Conservation (phyloP, 2,888 invertebrate species). For the Ptychoptera albimana region DNA sequence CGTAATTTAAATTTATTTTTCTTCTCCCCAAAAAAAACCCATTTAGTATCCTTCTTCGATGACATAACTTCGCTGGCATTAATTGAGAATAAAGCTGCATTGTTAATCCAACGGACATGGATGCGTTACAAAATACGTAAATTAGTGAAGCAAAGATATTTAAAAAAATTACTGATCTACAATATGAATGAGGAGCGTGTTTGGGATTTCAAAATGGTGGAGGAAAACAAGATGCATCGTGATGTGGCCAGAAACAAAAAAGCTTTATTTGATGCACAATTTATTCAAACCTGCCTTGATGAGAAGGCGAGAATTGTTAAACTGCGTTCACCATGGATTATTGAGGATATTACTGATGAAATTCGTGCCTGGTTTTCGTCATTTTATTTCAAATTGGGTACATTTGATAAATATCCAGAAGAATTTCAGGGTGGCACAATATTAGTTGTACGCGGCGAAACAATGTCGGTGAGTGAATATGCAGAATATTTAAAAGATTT, state of each 20-base stretch:
- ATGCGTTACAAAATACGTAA: slow-evolving; percentile 22
- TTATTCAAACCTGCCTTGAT: slow-evolving; percentile 25
- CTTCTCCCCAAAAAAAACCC: too few relatives aligned
- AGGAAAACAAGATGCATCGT: slow-evolving; percentile 6
- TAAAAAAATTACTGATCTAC: slow-evolving; percentile 20
- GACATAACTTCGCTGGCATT: too few relatives aligned
- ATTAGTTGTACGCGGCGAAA: slow-evolving; percentile 31
- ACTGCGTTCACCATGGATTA: slow-evolving; percentile 36
- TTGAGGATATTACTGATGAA: slow-evolving; percentile 58
- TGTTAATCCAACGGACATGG: slow-evolving; percentile 16
- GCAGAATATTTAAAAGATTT: slow-evolving; percentile 16
- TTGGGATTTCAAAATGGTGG: slow-evolving; percentile 20
- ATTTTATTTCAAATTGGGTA: slow-evolving; percentile 33
- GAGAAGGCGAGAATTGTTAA: slow-evolving; percentile 33
- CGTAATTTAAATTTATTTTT: too few relatives aligned
- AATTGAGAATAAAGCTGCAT: too few relatives aligned
- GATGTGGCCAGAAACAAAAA: slow-evolving; percentile 10
- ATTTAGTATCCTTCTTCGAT: too few relatives aligned
- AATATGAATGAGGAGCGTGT: slow-evolving; percentile 30
- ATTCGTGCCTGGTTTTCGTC: slow-evolving; percentile 54
- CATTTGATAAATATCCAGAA: slow-evolving; percentile 35
- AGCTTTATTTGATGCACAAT: slow-evolving; percentile 18
- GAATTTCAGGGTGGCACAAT: slow-evolving; percentile 34
- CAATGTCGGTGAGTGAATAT: slow-evolving; percentile 28
- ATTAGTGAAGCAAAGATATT: slow-evolving; percentile 15